A percentile compares a stretch with the other conserved stretches of the same genome.
These are phyloP conservation scores for Chunga burmeisteri DNA, from an alignment of 2,113 vertebrate species.

Conservation along the genomic window DNA sequence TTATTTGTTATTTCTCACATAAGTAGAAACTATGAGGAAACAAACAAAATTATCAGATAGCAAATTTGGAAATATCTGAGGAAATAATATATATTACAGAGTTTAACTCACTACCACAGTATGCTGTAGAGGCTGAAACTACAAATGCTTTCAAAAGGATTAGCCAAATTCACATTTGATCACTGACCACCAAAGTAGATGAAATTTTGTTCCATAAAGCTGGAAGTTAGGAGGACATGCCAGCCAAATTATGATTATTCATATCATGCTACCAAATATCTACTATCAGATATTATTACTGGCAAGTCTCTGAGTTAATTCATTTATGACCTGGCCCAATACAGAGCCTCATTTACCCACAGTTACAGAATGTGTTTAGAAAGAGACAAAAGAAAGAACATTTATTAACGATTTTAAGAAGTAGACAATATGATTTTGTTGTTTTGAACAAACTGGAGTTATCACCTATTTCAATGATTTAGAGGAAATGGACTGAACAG, in stretches of 20 bases:
- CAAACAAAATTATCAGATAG: background rate
- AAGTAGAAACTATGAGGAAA: background rate
- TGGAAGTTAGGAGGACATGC: background rate
- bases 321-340: background rate
- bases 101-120: background rate
- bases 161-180: background rate
- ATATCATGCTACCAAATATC: background rate
- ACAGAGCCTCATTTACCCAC: background rate
- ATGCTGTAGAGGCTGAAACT: background rate
- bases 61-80: background rate
- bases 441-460: background rate
- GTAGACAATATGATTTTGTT: background rate
- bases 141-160: background rate
- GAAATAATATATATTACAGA: background rate
- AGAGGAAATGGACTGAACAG: background rate
- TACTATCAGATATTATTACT: background rate
- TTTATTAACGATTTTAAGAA: background rate
- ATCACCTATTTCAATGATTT: background rate
- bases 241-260: background rate
- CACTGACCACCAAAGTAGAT: background rate
- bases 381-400: background rate
- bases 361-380: background rate
- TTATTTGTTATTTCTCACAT: background rate
- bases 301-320: background rate
- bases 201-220: background rate